Conservation (phyloP, 2,797 vertebrate species). For the Acipenser oxyrinchus region DNA sequence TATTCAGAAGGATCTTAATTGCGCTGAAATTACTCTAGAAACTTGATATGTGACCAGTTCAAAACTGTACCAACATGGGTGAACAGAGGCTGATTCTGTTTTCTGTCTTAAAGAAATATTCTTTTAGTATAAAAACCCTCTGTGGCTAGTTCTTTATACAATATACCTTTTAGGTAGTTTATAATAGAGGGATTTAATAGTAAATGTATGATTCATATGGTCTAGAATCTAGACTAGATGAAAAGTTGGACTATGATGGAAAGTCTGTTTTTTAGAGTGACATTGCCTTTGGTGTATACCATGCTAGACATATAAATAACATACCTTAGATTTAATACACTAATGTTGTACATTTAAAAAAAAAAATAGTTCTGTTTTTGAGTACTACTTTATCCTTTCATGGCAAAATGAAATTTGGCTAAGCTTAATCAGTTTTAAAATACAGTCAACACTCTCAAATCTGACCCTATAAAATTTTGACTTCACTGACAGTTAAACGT, state of each 20-base stretch:
- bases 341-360: no score
- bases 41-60: not conserved
- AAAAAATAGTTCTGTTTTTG: no score
- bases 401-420: no score
- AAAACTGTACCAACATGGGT: not conserved
- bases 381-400: no score
- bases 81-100: slow-evolving; percentile 2
- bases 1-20: slow-evolving; percentile 1
- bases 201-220: not conserved
- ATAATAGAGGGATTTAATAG: not conserved
- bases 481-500: no score
- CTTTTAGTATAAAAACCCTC: not conserved
- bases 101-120: not conserved
- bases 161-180: slow-evolving; percentile 1
- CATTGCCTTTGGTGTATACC: no score
- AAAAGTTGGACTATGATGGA: not conserved
- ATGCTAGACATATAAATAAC: no score
- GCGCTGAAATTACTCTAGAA: not conserved
- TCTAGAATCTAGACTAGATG: not conserved
- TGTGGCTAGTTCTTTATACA: not conserved
- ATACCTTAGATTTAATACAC: no score
- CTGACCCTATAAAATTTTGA: no score
- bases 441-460: no score
- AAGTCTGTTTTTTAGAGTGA: not conserved
- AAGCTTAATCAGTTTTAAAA: no score